phyloP scores from a whole-genome alignment of 2,888 invertebrate species.

The Selenia dentaria region DNA sequence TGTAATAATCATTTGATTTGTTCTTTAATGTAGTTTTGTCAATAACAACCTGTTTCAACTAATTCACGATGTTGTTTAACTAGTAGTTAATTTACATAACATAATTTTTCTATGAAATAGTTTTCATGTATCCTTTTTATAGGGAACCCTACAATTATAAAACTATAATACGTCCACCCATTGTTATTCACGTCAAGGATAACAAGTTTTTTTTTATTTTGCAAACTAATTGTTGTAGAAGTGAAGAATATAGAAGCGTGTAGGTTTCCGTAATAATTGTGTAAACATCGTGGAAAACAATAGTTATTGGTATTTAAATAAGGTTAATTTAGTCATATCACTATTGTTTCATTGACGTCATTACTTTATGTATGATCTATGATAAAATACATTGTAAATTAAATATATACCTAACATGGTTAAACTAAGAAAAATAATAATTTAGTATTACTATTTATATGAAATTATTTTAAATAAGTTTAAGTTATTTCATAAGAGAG shows the following conservation, averaged over 20 bases:
- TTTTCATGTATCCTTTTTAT: background rate
- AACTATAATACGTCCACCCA: slow-evolving; percentile 64
- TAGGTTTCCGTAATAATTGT: slow-evolving; percentile 67
- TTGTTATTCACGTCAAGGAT: slow-evolving; percentile 73
- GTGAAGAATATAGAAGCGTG: slow-evolving; percentile 16
- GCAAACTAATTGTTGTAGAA: slow-evolving; percentile 50
- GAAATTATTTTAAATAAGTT: no score
- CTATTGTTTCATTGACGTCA: slow-evolving; percentile 5
- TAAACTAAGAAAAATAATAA: no score
- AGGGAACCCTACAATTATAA: slow-evolving; percentile 36
- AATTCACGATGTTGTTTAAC: no score
- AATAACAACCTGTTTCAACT: no score
- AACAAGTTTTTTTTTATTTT: slow-evolving; percentile 66
- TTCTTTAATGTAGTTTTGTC: no score
- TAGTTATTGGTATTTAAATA: slow-evolving; percentile 29
- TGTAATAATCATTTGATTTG: no score
- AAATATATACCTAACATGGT: background rate
- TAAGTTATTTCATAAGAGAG: no score
- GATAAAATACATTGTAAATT: background rate
- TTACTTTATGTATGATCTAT: background rate
- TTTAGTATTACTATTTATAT: no score
- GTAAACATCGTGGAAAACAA: slow-evolving; percentile 39
- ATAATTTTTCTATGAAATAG: no score
- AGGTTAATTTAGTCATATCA: slow-evolving; percentile 2
- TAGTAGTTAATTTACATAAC: no score